Percentiles rank a stretch among this genome's conserved stretches.
phyloP scores from a whole-genome alignment of 2,113 vertebrate species.

The Pelecanoides urinatrix region DNA sequence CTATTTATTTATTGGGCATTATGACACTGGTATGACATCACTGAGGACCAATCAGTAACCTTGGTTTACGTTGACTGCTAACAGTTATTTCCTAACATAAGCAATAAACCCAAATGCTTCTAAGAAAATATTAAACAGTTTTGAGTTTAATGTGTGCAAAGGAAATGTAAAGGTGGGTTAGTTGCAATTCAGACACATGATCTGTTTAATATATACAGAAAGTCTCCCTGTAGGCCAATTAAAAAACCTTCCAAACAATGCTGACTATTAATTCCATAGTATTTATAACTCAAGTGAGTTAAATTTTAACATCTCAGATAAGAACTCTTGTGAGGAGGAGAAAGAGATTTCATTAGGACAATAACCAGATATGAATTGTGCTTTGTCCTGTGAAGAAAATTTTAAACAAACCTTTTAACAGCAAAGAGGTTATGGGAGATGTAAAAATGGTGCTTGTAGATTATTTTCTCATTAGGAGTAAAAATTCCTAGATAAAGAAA shows the following conservation, averaged over 20 bases:
- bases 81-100: constrained; percentile 38
- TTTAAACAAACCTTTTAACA: constrained; percentile 57
- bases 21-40: constrained; percentile 62
- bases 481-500: constrained; percentile 74
- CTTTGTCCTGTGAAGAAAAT: constrained; percentile 49
- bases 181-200: constrained; percentile 62
- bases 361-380: constrained; percentile 41
- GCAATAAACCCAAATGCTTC: constrained; percentile 52
- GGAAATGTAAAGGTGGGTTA: constrained; percentile 63
- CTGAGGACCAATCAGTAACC: constrained; percentile 60
- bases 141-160: constrained; percentile 45
- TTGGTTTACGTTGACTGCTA: constrained; percentile 18
- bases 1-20: constrained; percentile 60
- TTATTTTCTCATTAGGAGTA: constrained; percentile 76
- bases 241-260: constrained; percentile 73
- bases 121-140: constrained; percentile 60
- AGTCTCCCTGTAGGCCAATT: constrained; percentile 74
- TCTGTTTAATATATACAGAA: constrained; percentile 74
- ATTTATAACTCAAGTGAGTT: constrained; percentile 66
- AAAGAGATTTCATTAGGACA: constrained; percentile 56
- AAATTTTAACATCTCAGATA: constrained; percentile 65
- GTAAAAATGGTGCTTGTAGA: constrained; percentile 61
- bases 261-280: constrained; percentile 65
- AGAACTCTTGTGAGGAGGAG: constrained; percentile 3
- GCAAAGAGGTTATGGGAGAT: not conserved